Evolutionary conservation across 2,113 vertebrate genomes (phyloP).

Genomic region (Seriola aureovittata): DNA sequence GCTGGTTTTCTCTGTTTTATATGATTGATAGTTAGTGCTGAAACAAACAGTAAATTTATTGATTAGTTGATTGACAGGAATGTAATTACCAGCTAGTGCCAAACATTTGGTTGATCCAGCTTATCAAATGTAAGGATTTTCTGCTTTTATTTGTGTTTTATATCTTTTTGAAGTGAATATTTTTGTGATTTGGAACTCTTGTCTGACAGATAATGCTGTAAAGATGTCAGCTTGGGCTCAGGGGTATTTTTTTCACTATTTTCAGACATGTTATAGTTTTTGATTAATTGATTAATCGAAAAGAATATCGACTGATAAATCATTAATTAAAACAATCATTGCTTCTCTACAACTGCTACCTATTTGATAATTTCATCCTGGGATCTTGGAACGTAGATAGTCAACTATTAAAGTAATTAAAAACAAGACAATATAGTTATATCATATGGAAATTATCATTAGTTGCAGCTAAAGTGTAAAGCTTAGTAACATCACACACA

Average conservation of each 20-base stretch:
- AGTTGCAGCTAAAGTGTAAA: background rate
- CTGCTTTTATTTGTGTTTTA: background rate
- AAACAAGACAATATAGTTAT: background rate
- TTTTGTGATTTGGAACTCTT: background rate
- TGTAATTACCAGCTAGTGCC: background rate
- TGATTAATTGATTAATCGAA: background rate
- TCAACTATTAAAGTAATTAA: background rate
- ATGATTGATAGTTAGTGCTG: background rate
- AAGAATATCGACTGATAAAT: background rate
- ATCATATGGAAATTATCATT: background rate
- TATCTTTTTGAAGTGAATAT: no score
- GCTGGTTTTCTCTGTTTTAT: background rate
- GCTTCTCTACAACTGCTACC: background rate
- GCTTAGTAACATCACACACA: conserved; percentile 1
- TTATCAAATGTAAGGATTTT: background rate
- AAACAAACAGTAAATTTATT: background rate
- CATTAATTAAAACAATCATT: background rate
- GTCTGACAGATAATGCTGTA: background rate
- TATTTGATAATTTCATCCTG: background rate
- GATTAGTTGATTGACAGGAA: background rate
- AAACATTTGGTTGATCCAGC: background rate
- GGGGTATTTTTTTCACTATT: background rate
- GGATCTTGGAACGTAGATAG: background rate
- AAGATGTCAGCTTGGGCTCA: background rate
- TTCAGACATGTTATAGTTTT: background rate